Percentiles rank a stretch among this genome's conserved stretches.
These are phyloP conservation scores for Agrotis clavis DNA, from an alignment of 2,888 invertebrate species.

Conservation along the genomic window DNA sequence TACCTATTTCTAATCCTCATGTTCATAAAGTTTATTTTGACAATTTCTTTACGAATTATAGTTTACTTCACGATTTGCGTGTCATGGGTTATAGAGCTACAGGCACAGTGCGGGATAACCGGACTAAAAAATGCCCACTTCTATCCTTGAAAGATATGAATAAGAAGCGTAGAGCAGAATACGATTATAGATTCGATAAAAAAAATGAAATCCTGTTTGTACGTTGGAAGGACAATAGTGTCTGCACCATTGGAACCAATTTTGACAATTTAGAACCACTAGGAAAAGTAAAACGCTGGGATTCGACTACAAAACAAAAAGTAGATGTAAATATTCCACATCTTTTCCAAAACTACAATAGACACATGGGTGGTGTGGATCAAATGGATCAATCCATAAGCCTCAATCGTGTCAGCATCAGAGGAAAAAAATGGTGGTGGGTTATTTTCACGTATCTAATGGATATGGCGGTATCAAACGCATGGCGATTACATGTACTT, in stretches of 20 bases:
- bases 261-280: neutral
- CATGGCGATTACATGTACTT: neutral
- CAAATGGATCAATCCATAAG: constrained; percentile 3
- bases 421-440: constrained; percentile 7
- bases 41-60: too few relatives aligned
- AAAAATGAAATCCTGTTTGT: too few relatives aligned
- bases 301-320: neutral
- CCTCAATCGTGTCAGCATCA: neutral
- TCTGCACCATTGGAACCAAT: neutral
- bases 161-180: too few relatives aligned
- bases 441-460: neutral
- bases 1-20: too few relatives aligned
- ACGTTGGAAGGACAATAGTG: neutral
- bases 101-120: too few relatives aligned
- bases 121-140: too few relatives aligned
- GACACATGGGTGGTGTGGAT: constrained; percentile 8
- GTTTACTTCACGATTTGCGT: too few relatives aligned
- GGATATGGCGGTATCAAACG: neutral
- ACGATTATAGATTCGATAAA: too few relatives aligned
- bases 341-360: constrained; percentile 6
- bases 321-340: neutral
- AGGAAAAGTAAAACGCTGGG: neutral
- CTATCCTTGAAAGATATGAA: too few relatives aligned
- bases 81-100: too few relatives aligned
- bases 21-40: too few relatives aligned